A percentile compares a stretch with the other conserved stretches of the same genome.
phyloP scores from a whole-genome alignment of 2,113 vertebrate species.

The Erinaceus europaeus region DNA sequence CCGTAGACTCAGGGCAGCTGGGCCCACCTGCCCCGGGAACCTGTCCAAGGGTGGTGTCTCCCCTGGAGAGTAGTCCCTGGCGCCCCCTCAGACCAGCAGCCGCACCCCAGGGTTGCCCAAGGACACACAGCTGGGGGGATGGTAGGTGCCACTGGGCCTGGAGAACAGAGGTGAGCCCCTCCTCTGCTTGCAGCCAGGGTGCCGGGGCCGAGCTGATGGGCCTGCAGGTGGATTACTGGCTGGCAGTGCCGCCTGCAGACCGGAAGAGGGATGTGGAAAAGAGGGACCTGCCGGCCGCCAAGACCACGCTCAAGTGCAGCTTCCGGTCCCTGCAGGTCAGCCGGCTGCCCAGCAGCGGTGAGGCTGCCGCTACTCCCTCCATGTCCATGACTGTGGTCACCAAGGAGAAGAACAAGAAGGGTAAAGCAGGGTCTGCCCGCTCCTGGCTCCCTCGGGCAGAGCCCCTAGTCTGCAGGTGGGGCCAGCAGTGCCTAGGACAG shows the following conservation, averaged over 20 bases:
- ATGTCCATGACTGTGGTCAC: slow-evolving; percentile 99
- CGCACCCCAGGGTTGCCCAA: too few relatives aligned
- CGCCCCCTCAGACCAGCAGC: too few relatives aligned
- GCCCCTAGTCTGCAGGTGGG: not conserved
- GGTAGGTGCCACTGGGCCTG: too few relatives aligned
- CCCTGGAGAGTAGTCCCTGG: too few relatives aligned
- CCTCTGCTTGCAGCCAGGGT: slow-evolving; percentile 78
- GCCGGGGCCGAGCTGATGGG: slow-evolving; percentile 92
- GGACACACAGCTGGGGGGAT: too few relatives aligned
- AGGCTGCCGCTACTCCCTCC: slow-evolving; percentile 85
- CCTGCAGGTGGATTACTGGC: slow-evolving; percentile 98
- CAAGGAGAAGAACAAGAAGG: slow-evolving; percentile 99
- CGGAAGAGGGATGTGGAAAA: slow-evolving; percentile 94
- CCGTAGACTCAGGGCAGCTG: too few relatives aligned
- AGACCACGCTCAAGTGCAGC: slow-evolving; percentile 98
- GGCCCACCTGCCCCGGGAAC: too few relatives aligned
- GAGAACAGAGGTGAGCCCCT: slow-evolving; percentile 21
- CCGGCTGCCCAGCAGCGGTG: slow-evolving; percentile 90
- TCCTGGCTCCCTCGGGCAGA: too few relatives aligned
- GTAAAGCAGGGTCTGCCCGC: slow-evolving; percentile 75
- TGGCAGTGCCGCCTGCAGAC: slow-evolving; percentile 84
- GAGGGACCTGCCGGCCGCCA: slow-evolving; percentile 90
- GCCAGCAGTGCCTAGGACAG: not conserved
- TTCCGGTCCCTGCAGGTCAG: slow-evolving; percentile 99
- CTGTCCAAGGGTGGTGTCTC: too few relatives aligned